Evolutionary conservation across 2,113 vertebrate genomes (phyloP).

Genomic region (Hassar affinis): DNA sequence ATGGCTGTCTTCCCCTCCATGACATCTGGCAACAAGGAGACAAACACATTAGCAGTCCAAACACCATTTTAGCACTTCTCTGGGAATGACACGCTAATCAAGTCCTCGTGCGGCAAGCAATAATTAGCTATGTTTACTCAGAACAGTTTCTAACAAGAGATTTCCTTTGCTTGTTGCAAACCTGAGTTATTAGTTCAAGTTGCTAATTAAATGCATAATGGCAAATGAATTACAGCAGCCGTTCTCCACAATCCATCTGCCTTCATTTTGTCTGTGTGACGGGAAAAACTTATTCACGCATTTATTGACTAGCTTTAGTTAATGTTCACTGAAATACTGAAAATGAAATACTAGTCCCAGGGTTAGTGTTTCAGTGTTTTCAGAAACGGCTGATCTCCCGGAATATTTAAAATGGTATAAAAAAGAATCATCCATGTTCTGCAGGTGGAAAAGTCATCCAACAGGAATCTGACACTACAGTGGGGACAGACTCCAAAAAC

Average conservation of each 20-base stretch:
- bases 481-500: no score
- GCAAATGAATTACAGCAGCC: not conserved
- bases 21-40: slow-evolving; percentile 76
- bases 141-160: not conserved
- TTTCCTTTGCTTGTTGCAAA: not conserved
- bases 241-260: not conserved
- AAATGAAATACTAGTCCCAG: no score
- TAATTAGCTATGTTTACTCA: slow-evolving; percentile 8
- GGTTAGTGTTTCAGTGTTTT: no score
- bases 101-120: not conserved
- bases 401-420: not conserved
- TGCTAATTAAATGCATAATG: slow-evolving; percentile 5
- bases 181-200: not conserved
- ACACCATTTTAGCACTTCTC: not conserved
- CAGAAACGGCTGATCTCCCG: no score
- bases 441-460: not conserved
- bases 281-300: no score
- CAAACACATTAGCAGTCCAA: slow-evolving; percentile 23
- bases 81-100: not conserved
- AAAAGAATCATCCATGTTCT: not conserved
- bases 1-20: slow-evolving; percentile 91
- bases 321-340: no score
- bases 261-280: not conserved
- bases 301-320: no score
- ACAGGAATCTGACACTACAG: no score